Evolutionary conservation across 2,888 invertebrate species (phyloP).

Genomic region (Ichneumoninae sp.): DNA sequence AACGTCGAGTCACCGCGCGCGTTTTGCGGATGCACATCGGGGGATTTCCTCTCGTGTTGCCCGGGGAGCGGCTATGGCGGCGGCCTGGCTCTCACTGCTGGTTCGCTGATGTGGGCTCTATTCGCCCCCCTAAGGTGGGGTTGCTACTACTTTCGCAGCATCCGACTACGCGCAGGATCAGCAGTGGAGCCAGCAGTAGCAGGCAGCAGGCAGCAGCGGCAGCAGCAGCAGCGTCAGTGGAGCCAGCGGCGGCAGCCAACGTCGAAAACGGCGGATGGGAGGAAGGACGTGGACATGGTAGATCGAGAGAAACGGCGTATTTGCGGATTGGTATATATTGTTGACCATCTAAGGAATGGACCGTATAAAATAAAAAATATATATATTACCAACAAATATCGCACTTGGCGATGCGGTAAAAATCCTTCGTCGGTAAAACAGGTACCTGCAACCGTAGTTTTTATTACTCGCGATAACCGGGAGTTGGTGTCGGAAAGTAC

Average conservation of each 20-base stretch:
- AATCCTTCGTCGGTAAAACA: slow-evolving; percentile 1
- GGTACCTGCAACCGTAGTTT: not conserved
- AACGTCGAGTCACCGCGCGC: slow-evolving; percentile 67
- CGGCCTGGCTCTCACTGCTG: slow-evolving; percentile 83
- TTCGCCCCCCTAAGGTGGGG: slow-evolving; percentile 67
- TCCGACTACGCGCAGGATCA: slow-evolving; percentile 81
- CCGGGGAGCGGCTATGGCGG: slow-evolving; percentile 84
- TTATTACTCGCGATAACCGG: not conserved
- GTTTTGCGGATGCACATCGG: slow-evolving; percentile 59
- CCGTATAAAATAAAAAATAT: not conserved
- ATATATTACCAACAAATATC: not conserved
- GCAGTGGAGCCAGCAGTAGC: slow-evolving; percentile 58
- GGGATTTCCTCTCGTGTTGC: slow-evolving; percentile 68
- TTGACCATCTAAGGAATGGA: not conserved
- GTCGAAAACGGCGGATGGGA: slow-evolving; percentile 2
- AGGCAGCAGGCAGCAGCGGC: slow-evolving; percentile 49
- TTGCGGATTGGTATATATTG: not conserved
- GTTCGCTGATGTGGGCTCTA: slow-evolving; percentile 68
- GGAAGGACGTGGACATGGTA: not conserved
- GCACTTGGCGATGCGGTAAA: not conserved
- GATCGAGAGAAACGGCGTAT: not conserved
- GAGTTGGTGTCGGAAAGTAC: not conserved
- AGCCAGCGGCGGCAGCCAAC: slow-evolving; percentile 42
- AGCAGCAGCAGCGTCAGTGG: slow-evolving; percentile 61
- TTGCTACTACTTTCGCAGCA: slow-evolving; percentile 77